Conservation (phyloP, 2,113 vertebrate species). For the Circaetus cinerascens region DNA sequence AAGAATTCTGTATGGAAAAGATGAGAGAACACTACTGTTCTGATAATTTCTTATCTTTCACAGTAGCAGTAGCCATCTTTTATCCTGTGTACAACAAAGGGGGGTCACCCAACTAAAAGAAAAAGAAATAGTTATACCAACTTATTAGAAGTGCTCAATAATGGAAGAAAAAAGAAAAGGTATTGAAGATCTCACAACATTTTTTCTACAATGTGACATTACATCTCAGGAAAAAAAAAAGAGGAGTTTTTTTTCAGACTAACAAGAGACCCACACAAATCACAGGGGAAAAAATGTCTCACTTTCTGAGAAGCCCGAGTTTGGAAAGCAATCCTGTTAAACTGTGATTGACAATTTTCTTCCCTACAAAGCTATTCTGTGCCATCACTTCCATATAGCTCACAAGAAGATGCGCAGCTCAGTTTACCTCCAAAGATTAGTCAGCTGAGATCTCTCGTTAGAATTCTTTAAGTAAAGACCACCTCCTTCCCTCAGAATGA, state of each 20-base stretch:
- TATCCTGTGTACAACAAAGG: neutral
- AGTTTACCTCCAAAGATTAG: neutral
- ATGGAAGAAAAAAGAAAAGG: neutral
- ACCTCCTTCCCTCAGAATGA: neutral
- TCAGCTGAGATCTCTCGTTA: neutral
- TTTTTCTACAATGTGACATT: neutral
- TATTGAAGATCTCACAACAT: neutral
- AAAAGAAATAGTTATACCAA: neutral
- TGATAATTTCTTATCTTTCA: neutral
- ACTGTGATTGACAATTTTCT: neutral
- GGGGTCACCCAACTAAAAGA: neutral
- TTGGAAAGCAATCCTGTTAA: neutral
- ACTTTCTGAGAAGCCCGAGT: neutral
- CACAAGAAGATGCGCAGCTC: neutral
- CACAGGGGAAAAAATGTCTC: neutral
- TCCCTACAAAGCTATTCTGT: neutral
- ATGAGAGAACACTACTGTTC: neutral
- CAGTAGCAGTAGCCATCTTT: neutral
- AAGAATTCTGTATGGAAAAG: neutral
- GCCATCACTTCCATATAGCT: neutral
- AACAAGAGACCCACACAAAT: neutral
- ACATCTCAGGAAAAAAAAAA: neutral
- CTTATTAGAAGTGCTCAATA: neutral
- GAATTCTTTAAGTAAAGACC: neutral
- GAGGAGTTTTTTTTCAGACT: neutral